phyloP scores from a whole-genome alignment of 1,140 invertebrate species.

The Agrypnia vestita region DNA sequence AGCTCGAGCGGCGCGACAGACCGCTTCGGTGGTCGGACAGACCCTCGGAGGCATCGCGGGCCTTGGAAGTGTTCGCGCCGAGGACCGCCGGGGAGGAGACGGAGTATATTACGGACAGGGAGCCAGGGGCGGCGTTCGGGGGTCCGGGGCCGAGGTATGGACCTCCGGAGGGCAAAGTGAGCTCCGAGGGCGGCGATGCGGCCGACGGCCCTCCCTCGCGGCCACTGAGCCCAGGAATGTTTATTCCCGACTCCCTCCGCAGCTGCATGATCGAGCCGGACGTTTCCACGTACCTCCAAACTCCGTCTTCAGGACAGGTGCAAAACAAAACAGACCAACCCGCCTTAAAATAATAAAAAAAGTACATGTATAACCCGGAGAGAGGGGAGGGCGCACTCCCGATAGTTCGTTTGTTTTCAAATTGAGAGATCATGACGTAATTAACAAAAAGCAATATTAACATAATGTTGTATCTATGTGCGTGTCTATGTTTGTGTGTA shows the following conservation, averaged over 20 bases:
- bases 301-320: slow-evolving; percentile 87
- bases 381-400: slow-evolving; percentile 23
- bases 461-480: slow-evolving; percentile 42
- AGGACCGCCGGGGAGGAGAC: too few relatives aligned
- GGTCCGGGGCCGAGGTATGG: not conserved
- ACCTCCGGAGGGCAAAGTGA: not conserved
- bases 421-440: slow-evolving; percentile 49
- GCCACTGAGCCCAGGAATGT: slow-evolving; percentile 76
- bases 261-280: slow-evolving; percentile 90
- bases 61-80: too few relatives aligned
- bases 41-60: too few relatives aligned
- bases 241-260: slow-evolving; percentile 85
- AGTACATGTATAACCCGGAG: slow-evolving; percentile 5
- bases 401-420: slow-evolving; percentile 25
- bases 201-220: slow-evolving; percentile 63
- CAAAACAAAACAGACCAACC: slow-evolving; percentile 61
- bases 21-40: too few relatives aligned
- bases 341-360: slow-evolving; percentile 21
- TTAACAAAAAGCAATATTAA: slow-evolving; percentile 48
- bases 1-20: too few relatives aligned
- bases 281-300: slow-evolving; percentile 86
- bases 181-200: slow-evolving; percentile 35
- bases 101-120: too few relatives aligned
- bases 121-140: too few relatives aligned
- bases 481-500: slow-evolving; percentile 41